phyloP scores from a whole-genome alignment of 2,797 vertebrate species.

The Sternotherus odoratus region DNA sequence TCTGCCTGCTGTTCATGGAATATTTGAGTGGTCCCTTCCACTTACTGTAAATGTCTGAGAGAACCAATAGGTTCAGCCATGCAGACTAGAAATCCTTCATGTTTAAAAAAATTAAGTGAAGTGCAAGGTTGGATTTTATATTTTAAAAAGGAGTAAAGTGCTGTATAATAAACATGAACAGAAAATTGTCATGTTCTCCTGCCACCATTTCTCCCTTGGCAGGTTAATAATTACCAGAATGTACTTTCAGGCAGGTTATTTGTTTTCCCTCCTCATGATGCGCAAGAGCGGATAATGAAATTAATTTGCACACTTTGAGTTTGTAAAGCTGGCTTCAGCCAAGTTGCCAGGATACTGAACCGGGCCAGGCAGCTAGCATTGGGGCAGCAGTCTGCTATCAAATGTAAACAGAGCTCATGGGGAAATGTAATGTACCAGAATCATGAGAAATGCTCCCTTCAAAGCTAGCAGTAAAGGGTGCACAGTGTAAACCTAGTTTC shows the following conservation, averaged over 20 bases:
- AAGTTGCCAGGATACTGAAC: constrained; percentile 88
- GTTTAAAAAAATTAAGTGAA: neutral
- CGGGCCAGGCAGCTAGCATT: constrained; percentile 76
- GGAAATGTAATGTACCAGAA: neutral
- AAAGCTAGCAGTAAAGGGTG: neutral
- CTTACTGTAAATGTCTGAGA: neutral
- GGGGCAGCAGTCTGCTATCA: constrained; percentile 6
- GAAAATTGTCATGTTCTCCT: neutral
- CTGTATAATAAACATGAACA: neutral
- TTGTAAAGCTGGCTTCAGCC: constrained; percentile 79
- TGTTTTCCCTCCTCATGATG: constrained; percentile 79
- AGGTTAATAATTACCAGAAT: constrained; percentile 70
- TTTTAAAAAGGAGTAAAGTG: rapidly evolving
- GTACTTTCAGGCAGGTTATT: constrained; percentile 72
- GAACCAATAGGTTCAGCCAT: neutral
- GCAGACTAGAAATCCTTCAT: neutral
- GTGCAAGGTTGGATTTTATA: rapidly evolving
- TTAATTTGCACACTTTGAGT: constrained; percentile 85
- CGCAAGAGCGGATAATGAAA: constrained; percentile 86
- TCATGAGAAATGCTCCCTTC: neutral
- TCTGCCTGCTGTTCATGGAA: neutral
- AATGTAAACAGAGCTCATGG: constrained; percentile 2
- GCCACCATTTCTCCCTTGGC: neutral
- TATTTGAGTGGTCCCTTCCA: neutral
- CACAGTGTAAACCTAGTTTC: neutral